These are phyloP conservation scores for Drepanosiphum platanoidis DNA, from an alignment of 2,888 invertebrate genomes.

Conservation along the genomic window DNA sequence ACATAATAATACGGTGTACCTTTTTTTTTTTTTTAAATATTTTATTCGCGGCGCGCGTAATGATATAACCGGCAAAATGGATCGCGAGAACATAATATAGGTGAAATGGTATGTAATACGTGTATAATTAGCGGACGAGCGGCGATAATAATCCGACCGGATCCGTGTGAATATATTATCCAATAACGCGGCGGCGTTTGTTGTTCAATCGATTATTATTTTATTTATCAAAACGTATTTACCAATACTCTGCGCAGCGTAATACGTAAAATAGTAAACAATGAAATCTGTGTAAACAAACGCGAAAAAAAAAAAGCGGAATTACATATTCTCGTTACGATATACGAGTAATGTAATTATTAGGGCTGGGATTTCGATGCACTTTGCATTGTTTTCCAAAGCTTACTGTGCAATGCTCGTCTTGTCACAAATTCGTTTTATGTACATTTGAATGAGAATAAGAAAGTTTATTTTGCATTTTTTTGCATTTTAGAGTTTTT, in stretches of 20 bases:
- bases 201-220: not conserved
- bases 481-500: too few species aligned
- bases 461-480: too few species aligned
- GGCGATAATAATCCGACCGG: not conserved
- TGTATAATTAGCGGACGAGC: not conserved
- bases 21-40: too few species aligned
- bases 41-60: not conserved
- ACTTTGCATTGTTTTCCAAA: too few species aligned
- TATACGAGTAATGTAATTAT: too few species aligned
- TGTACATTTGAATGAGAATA: too few species aligned
- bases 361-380: too few species aligned
- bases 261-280: not conserved
- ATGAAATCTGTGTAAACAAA: not conserved
- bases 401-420: too few species aligned
- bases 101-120: not conserved
- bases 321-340: too few species aligned
- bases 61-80: not conserved
- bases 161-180: not conserved
- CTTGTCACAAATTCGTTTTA: too few species aligned
- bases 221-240: not conserved
- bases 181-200: not conserved
- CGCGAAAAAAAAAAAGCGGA: not conserved
- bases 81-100: not conserved
- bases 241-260: not conserved
- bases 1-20: too few species aligned